Conservation (phyloP, 2,113 vertebrate genomes). For the Oryctolagus cuniculus region mOryCun1.1 NC_091443.1:85138501-85139000, state of each 20-base stretch:
- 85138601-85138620: not conserved
- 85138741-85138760: no score
- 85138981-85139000: not conserved
- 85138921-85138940: not conserved
- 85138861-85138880: slow-evolving; percentile 30
- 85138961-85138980: not conserved
- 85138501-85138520: not conserved
- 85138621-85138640: not conserved
- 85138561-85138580: not conserved
- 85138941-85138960: not conserved
- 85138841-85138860: not conserved
- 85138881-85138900: not conserved
- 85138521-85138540: not conserved
- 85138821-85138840: not conserved
- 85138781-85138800: not conserved
- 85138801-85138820: not conserved
- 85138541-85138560: rapidly evolving
- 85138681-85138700: not conserved
- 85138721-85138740: not conserved
- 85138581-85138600: not conserved
- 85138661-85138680: not conserved
- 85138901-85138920: not conserved
- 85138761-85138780: not conserved
- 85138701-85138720: not conserved
- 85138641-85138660: not conserved